Evolutionary conservation across 2,113 vertebrate genomes (phyloP).

Genomic region (Turnix velox): DNA sequence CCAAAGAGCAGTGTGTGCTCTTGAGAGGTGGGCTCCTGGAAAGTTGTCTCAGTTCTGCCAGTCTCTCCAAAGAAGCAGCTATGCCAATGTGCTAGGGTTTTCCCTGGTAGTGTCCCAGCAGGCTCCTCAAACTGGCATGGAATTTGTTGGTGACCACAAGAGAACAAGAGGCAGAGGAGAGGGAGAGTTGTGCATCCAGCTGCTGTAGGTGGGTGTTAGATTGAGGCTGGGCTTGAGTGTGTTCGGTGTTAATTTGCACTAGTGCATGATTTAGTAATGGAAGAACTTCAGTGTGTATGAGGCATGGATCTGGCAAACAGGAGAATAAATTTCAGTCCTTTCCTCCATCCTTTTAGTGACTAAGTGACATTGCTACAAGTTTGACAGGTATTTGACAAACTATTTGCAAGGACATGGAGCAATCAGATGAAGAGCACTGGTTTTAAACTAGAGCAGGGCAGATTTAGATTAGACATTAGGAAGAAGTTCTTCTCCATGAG

Average conservation of each 20-base stretch:
- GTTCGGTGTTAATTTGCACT: accelerated
- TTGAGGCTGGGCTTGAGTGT: not conserved
- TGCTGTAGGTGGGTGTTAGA: not conserved
- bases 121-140: not conserved
- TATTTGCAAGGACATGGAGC: no score
- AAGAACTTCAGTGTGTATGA: not conserved
- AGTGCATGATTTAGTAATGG: not conserved
- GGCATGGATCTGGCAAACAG: not conserved
- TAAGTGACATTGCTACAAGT: not conserved
- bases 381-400: not conserved
- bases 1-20: not conserved
- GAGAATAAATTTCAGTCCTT: not conserved
- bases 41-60: not conserved
- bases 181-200: not conserved
- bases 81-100: not conserved
- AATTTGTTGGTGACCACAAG: not conserved
- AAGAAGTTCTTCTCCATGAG: no score
- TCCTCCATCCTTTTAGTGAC: not conserved
- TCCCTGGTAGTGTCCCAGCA: not conserved
- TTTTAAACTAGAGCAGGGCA: no score
- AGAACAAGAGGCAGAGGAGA: not conserved
- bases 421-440: no score
- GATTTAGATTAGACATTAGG: no score
- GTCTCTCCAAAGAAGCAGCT: not conserved
- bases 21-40: not conserved